Evolutionary conservation across 2,888 invertebrate genomes (phyloP), one percentile per base, ranked within the genome.

Genomic region (Pecten maximus): DNA sequence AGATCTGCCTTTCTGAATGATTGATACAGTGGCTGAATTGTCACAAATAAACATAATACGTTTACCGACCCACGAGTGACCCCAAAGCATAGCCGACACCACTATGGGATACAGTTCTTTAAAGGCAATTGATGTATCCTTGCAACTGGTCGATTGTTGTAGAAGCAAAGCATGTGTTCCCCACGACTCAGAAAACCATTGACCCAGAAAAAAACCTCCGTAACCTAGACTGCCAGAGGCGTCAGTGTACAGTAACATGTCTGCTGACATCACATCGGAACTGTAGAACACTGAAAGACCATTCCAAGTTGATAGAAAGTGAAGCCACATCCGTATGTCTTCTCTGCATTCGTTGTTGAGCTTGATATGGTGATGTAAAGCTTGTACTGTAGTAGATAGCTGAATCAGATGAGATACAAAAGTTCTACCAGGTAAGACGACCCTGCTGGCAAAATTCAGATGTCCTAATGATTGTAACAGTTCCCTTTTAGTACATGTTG

Each of bases 51-150:
- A 90, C 23, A 91, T 28, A 19, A 92, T 91, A n/a, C 89, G 48
- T 54, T 88, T 74, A 28, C 87, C 88, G 0, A n/a, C 35, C 92
- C 92, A 90, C 40, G 19, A 2, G 2, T 91, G 50, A 15, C 90
- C 90, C 91, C 91, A 91, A 4, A 90, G 40, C 0, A 91, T 48
- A 40, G 91, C 40, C n/a, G 91, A 87, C 39, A 90, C 91, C 0
- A 92, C 92, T 23, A 92, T 91, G 28, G 92, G 91, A 40, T 92
- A 91, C 10, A 92, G 60, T 60, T 92, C 91, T 28, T 54, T 40
- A 74, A 90, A 91, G 3, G 92, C 89, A 19, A 92, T 92, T 16
- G 91, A 92, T n/a, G n/a, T n/a, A n/a, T n/a, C n/a, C n/a, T n/a
- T n/a, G n/a, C n/a, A n/a, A n/a, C n/a, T n/a, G n/a, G n/a, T n/a